Conservation (phyloP, 2,113 vertebrate genomes). For the Brachyhypopomus occidentalis region DNA sequence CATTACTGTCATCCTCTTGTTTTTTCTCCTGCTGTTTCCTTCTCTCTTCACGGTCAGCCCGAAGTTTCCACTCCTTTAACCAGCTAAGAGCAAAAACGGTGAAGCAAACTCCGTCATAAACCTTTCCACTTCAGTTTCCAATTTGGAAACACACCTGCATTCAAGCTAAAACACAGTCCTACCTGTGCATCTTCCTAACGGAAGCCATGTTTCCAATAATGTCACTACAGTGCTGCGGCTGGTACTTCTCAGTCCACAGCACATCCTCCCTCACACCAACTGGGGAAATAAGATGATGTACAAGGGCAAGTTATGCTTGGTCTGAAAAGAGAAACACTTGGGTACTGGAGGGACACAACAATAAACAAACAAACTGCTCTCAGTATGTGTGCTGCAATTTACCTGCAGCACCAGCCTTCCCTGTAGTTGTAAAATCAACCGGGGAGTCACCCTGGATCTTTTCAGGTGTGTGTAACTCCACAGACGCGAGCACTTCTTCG, state of each 20-base stretch:
- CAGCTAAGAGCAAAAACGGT: conserved; percentile 76
- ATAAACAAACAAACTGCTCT: background rate
- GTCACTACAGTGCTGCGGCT: conserved; percentile 88
- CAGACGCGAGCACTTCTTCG: conserved; percentile 36
- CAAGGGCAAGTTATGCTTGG: background rate
- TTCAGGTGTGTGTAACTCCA: conserved; percentile 13
- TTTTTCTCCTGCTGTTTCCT: conserved; percentile 81
- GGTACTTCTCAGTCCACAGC: conserved; percentile 97
- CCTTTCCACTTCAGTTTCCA: background rate
- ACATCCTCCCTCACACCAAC: conserved; percentile 83
- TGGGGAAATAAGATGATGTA: conserved; percentile 53
- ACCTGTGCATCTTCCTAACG: conserved; percentile 85
- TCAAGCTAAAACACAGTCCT: background rate
- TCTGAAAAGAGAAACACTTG: background rate
- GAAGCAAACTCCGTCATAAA: background rate
- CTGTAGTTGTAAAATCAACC: conserved; percentile 39
- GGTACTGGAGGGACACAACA: background rate
- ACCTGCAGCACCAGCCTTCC: conserved; percentile 58
- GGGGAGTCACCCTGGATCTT: conserved; percentile 40
- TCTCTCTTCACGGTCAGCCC: conserved; percentile 88
- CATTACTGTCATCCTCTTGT: conserved; percentile 73
- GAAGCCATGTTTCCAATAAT: conserved; percentile 85
- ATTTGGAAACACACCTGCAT: too few relatives aligned
- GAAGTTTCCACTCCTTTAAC: conserved; percentile 95
- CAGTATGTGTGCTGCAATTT: background rate